Evolutionary conservation across 2,113 vertebrate species (phyloP).

Genomic region (Mesoclemmys tuberculata): DNA sequence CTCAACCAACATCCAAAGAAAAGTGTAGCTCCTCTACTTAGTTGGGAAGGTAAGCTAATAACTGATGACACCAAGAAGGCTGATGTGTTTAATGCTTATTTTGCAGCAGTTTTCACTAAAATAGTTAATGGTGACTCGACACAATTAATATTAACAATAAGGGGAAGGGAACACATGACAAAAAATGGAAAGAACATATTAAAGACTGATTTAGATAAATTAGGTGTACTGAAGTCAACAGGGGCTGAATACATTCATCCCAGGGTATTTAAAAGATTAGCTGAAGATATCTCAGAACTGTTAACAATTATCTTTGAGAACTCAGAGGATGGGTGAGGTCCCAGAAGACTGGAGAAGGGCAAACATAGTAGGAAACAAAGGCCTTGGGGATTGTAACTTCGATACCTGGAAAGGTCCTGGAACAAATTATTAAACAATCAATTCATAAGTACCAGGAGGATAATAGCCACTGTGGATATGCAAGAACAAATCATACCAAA

Average conservation of each 20-base stretch:
- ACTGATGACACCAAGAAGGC: neutral
- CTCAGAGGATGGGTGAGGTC: neutral
- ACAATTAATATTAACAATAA: neutral
- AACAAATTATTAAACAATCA: neutral
- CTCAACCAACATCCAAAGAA: neutral
- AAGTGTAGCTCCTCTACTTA: neutral
- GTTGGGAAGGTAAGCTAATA: neutral
- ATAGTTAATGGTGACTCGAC: neutral
- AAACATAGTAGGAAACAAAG: neutral
- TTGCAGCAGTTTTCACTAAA: neutral
- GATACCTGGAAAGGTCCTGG: neutral
- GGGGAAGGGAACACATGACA: neutral
- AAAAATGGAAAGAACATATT: neutral
- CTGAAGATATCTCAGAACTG: neutral
- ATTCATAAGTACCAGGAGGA: neutral
- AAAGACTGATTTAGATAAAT: neutral
- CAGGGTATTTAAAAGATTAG: neutral
- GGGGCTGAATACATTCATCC: neutral
- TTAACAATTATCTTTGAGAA: neutral
- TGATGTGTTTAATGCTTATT: neutral
- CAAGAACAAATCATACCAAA: neutral
- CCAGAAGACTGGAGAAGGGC: neutral
- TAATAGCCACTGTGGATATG: neutral
- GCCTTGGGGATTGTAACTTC: neutral
- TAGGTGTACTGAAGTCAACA: neutral